Conservation (phyloP, 2,113 vertebrate species). For the Alexandromys fortis region DNA sequence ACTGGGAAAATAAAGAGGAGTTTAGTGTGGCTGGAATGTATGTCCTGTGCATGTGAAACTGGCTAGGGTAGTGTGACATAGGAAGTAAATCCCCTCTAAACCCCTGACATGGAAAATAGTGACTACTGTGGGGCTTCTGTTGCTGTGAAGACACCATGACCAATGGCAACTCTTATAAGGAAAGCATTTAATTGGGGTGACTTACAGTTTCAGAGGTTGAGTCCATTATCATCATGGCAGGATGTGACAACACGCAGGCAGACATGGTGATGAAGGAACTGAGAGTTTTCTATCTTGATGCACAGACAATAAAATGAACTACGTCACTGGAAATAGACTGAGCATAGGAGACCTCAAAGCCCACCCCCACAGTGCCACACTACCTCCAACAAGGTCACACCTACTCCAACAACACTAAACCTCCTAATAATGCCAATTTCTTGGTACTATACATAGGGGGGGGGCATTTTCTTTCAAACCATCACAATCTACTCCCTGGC, state of each 20-base stretch:
- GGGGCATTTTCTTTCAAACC: background rate
- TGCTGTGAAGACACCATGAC: background rate
- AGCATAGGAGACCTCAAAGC: background rate
- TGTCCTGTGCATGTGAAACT: background rate
- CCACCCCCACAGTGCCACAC: background rate
- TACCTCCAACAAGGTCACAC: background rate
- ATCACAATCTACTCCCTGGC: background rate
- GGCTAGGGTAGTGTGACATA: background rate
- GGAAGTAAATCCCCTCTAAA: background rate
- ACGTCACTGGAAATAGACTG: background rate
- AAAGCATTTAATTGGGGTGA: too few species aligned
- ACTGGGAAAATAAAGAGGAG: background rate
- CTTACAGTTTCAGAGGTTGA: background rate
- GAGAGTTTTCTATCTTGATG: background rate
- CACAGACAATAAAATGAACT: background rate
- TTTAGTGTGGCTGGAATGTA: too few species aligned
- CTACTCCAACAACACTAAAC: too few species aligned
- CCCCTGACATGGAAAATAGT: background rate
- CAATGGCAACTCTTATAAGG: background rate
- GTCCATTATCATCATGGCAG: background rate
- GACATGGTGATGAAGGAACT: background rate
- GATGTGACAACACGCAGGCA: background rate
- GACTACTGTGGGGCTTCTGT: background rate
- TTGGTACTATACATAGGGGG: too few species aligned
- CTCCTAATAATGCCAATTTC: background rate